Evolutionary conservation across 2,113 vertebrate genomes (phyloP).

Genomic region (Takifugu flavidus): DNA sequence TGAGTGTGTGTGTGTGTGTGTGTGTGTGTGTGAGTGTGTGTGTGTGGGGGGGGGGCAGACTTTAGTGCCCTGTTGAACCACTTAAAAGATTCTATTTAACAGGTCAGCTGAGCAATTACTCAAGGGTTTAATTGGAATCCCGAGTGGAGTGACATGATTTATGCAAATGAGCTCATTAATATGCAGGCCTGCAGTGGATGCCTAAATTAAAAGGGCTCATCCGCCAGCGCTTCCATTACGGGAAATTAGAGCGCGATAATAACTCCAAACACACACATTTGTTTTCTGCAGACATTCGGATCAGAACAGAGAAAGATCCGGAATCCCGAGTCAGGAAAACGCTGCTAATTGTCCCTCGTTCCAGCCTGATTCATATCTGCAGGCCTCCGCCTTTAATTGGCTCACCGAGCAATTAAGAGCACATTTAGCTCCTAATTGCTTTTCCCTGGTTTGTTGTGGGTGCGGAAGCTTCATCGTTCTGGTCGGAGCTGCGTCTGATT

Average conservation of each 20-base stretch:
- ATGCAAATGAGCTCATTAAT: conserved; percentile 78
- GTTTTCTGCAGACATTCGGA: conserved; percentile 60
- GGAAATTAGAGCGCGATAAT: conserved; percentile 72
- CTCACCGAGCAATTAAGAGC: conserved; percentile 68
- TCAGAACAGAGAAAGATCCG: conserved; percentile 46
- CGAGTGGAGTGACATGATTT: conserved; percentile 75
- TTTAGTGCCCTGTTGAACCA: conserved; percentile 72
- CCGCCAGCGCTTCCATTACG: conserved; percentile 66
- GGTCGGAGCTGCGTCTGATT: no score
- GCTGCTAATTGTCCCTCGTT: conserved; percentile 68
- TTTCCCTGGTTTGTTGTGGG: conserved; percentile 17
- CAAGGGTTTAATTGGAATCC: conserved; percentile 76
- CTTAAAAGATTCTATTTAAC: conserved; percentile 78
- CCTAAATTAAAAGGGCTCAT: conserved; percentile 72
- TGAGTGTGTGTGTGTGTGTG: conserved; percentile 11
- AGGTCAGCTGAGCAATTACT: conserved; percentile 76
- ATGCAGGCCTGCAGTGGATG: conserved; percentile 64
- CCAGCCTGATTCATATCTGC: conserved; percentile 63
- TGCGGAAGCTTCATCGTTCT: no score
- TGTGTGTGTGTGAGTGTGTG: conserved; percentile 13
- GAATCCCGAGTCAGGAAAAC: conserved; percentile 40
- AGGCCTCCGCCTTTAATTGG: conserved; percentile 71
- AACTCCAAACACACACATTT: conserved; percentile 75
- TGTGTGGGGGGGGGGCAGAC: conserved; percentile 60
- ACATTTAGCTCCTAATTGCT: conserved; percentile 67